Percentiles rank a stretch among this genome's conserved stretches.
Evolutionary conservation across 2,888 invertebrate genomes (phyloP).

Genomic region (Nymphalis c-album): DNA sequence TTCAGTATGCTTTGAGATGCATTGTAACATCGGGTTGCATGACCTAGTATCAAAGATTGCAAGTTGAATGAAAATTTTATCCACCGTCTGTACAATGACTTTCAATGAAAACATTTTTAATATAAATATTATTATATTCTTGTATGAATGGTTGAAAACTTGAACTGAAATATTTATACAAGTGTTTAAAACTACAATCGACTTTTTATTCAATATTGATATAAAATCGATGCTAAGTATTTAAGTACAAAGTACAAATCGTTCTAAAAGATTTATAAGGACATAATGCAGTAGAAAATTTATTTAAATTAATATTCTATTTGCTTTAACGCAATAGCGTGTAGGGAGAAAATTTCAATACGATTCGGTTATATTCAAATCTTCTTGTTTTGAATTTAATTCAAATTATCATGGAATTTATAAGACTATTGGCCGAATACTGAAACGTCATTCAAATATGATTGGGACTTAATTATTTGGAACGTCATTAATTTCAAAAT

Average conservation of each 20-base stretch:
- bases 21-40: constrained; percentile 27
- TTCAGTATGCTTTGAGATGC: constrained; percentile 29
- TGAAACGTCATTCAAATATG: no score
- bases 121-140: not conserved
- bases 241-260: not conserved
- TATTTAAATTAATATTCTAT: not conserved
- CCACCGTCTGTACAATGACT: constrained; percentile 6
- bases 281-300: not conserved
- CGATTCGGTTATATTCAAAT: no score
- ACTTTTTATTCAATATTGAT: no score
- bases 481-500: no score
- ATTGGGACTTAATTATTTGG: no score
- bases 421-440: no score
- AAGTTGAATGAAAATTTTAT: constrained; percentile 22
- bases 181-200: not conserved
- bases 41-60: constrained; percentile 30
- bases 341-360: no score
- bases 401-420: no score
- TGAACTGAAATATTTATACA: not conserved
- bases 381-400: no score
- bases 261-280: no score
- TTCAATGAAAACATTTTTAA: constrained; percentile 5
- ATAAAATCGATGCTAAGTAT: no score
- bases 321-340: not conserved
- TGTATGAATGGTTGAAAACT: not conserved